Percentiles rank a stretch among this genome's conserved stretches.
Conservation (phyloP, 2,888 invertebrate genomes). For the Rhagonycha fulva region DNA sequence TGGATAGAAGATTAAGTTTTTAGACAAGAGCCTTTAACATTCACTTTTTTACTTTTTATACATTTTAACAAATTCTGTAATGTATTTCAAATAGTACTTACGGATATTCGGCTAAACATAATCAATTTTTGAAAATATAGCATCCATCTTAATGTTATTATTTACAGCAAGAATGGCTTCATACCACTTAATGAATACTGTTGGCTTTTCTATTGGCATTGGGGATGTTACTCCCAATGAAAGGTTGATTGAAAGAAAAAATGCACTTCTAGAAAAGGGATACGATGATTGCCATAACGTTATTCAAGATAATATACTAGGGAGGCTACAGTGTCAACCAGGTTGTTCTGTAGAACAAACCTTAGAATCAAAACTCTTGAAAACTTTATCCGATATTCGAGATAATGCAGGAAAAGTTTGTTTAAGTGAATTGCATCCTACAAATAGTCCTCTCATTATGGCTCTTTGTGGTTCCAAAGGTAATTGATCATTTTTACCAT, state of each 20-base stretch:
- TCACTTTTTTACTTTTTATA: too few relatives aligned
- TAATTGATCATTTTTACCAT: slow-evolving; percentile 36
- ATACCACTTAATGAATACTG: slow-evolving; percentile 81
- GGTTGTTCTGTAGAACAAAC: slow-evolving; percentile 92
- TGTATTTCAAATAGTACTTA: too few relatives aligned
- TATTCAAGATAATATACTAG: slow-evolving; percentile 84
- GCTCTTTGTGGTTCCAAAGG: slow-evolving; percentile 98
- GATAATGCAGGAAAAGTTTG: slow-evolving; percentile 97
- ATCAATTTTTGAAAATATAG: too few relatives aligned
- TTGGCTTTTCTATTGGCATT: slow-evolving; percentile 96
- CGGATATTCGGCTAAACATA: too few relatives aligned
- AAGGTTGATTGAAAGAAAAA: slow-evolving; percentile 81
- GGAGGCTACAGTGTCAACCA: slow-evolving; percentile 87
- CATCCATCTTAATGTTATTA: neutral
- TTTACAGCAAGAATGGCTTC: slow-evolving; percentile 76
- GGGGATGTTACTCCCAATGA: slow-evolving; percentile 93
- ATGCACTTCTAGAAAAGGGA: slow-evolving; percentile 78
- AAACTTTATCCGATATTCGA: slow-evolving; percentile 92
- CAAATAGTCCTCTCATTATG: slow-evolving; percentile 96
- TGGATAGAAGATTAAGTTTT: too few relatives aligned
- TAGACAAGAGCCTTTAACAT: too few relatives aligned
- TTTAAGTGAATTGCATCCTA: slow-evolving; percentile 82
- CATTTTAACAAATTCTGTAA: too few relatives aligned
- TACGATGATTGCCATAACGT: slow-evolving; percentile 79
- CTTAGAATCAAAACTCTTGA: slow-evolving; percentile 88